phyloP scores from a whole-genome alignment of 2,888 invertebrate genomes.

The Panopea generosa region DNA sequence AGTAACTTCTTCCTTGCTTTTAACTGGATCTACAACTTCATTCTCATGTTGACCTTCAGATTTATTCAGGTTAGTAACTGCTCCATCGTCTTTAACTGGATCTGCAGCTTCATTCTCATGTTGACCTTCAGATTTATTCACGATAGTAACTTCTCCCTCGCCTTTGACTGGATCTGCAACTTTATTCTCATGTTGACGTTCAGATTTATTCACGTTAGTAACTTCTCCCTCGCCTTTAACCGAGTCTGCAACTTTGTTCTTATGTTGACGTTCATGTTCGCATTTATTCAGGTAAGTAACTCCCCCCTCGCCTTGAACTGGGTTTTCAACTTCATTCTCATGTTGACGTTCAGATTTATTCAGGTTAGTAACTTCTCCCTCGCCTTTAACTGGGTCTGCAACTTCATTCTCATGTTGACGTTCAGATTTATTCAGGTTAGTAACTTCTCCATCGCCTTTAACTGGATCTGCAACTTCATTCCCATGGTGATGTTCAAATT shows the following conservation, averaged over 20 bases:
- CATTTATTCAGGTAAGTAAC: no score
- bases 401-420: not conserved
- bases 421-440: not conserved
- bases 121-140: not conserved
- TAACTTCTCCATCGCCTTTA: not conserved
- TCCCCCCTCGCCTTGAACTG: slow-evolving; percentile 96
- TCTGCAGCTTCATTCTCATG: no score
- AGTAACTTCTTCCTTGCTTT: slow-evolving; percentile 14
- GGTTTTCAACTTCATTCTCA: slow-evolving; percentile 99
- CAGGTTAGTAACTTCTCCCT: slow-evolving; percentile 78
- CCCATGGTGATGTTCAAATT: not conserved
- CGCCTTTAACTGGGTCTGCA: no score
- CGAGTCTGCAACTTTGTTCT: no score
- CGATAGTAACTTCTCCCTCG: no score
- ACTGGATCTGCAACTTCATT: no score
- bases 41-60: not conserved
- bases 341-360: slow-evolving; percentile 92
- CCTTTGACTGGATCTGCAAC: no score
- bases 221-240: no score
- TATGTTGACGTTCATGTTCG: no score
- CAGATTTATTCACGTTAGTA: no score
- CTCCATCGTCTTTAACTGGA: not conserved
- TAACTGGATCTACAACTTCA: no score
- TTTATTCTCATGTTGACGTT: no score
- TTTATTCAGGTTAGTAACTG: not conserved